phyloP scores from a whole-genome alignment of 53 echinoderm and acorn worm species.

The Arbacia lixula region DNA sequence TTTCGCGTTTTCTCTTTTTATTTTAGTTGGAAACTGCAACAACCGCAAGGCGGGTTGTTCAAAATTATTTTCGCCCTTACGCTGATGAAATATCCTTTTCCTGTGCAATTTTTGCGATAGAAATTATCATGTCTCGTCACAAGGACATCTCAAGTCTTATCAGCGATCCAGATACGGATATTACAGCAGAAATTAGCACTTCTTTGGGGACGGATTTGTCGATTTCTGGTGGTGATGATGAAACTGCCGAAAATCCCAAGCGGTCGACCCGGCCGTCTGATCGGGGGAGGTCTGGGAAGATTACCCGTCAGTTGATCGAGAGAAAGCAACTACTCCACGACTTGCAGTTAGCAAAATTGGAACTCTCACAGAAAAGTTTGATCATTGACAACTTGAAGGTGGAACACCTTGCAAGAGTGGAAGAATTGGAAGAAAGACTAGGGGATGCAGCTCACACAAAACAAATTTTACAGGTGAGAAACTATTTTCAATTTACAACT shows the following conservation, averaged over 20 bases:
- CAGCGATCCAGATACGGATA: slow-evolving; percentile 85
- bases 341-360: slow-evolving; percentile 84
- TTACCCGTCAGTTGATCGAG: slow-evolving; percentile 95
- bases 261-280: slow-evolving; percentile 69
- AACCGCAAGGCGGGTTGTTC: no score
- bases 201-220: slow-evolving; percentile 92
- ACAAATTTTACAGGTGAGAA: slow-evolving; percentile 73
- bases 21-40: no score
- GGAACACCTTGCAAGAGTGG: slow-evolving; percentile 76
- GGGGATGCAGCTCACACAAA: slow-evolving; percentile 73
- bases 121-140: background rate
- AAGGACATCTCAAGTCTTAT: slow-evolving; percentile 79
- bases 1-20: no score
- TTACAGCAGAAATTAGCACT: slow-evolving; percentile 84
- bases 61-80: no score
- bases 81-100: background rate
- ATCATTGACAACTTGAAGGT: slow-evolving; percentile 88
- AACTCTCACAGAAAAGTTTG: slow-evolving; percentile 88
- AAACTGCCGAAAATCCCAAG: slow-evolving; percentile 49
- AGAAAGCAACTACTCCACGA: slow-evolving; percentile 92
- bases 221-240: slow-evolving; percentile 73
- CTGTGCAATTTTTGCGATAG: background rate
- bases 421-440: slow-evolving; percentile 87
- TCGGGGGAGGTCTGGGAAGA: slow-evolving; percentile 67
- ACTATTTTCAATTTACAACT: background rate